Evolutionary conservation across 2,888 invertebrate genomes (phyloP), one percentile per base, ranked within the genome.

Genomic region (Argyresthia goedartella): DNA sequence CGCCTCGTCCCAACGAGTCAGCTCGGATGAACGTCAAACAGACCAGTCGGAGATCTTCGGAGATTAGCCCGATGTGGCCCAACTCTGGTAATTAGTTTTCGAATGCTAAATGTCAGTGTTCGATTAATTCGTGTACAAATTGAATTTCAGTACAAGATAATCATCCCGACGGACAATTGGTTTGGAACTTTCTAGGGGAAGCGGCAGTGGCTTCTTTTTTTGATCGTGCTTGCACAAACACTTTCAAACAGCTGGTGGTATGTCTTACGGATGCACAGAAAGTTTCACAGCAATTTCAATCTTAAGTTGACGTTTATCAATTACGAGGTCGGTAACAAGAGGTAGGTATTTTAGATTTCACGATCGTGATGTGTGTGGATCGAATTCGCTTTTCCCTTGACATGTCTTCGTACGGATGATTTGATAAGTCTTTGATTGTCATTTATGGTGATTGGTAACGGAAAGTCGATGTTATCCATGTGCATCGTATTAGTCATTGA

Each of bases 101-200:
- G 34, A 47, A 10, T 34, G 36, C 42, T 42, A 25, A 50, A 50
- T 46, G 51, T 41, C 46, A 45, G 39, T 46, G 47, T 51, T 42
- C 51, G 45, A 46, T 46, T 46, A 39, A 46, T 46, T 16, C 13
- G 14, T 34, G 34, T 51, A 51, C 41, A 46, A 46, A 46, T 46
- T 51, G 41, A 42, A 50, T 50, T 50, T 25, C 25, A 25, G 47
- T 13, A 14, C 34, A n/a, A 50, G 50, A 50, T 50, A 41, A 13
- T 41, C 25, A 50, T 41, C 42, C 41, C n/a, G 47, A 6, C 25
- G 25, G 8, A 34, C 34, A 34, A 34, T 47, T 47, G 34, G 13
- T 25, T 50, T 41, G 49, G 13, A 50, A 50, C 50, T 50, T 50
- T 50, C 50, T 50, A 15, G 41, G 25, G 42, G 50, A 41, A 48